These are phyloP conservation scores for Loxodonta africana DNA, from an alignment of 2,113 vertebrate species.

Conservation along the genomic window DNA sequence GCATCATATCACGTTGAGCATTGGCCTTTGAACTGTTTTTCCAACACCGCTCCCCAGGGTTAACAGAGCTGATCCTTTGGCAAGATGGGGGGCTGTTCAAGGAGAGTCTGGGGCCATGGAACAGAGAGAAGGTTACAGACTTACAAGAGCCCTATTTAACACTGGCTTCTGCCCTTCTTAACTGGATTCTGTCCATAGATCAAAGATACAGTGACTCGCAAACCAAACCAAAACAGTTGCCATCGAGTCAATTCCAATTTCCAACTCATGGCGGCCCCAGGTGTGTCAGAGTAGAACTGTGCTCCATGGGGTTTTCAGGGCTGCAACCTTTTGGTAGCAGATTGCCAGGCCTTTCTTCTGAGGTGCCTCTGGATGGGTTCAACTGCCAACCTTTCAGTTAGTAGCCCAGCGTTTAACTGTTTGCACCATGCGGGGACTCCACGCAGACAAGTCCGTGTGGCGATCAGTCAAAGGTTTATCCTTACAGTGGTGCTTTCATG, in stretches of 20 bases:
- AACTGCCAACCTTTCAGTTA: background rate
- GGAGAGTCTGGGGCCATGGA: background rate
- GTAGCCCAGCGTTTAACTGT: background rate
- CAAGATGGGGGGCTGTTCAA: background rate
- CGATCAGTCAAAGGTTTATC: background rate
- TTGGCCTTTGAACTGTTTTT: background rate
- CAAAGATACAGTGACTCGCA: background rate
- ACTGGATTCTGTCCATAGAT: background rate
- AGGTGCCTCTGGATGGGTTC: background rate
- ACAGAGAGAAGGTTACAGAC: background rate
- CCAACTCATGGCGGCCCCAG: background rate
- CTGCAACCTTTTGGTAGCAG: background rate
- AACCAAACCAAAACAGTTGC: background rate
- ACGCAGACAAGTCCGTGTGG: background rate
- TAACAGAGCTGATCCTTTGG: background rate
- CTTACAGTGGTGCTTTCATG: background rate
- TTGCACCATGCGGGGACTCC: background rate
- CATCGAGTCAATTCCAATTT: background rate
- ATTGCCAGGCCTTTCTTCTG: background rate
- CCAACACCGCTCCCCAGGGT: background rate
- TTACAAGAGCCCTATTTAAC: background rate
- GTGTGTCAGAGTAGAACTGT: background rate
- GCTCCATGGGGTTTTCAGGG: background rate
- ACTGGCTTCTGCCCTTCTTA: background rate
- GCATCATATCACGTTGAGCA: accelerated